Conservation (phyloP, 2,888 invertebrate species). For the Caenorhabditis becei region DNA sequence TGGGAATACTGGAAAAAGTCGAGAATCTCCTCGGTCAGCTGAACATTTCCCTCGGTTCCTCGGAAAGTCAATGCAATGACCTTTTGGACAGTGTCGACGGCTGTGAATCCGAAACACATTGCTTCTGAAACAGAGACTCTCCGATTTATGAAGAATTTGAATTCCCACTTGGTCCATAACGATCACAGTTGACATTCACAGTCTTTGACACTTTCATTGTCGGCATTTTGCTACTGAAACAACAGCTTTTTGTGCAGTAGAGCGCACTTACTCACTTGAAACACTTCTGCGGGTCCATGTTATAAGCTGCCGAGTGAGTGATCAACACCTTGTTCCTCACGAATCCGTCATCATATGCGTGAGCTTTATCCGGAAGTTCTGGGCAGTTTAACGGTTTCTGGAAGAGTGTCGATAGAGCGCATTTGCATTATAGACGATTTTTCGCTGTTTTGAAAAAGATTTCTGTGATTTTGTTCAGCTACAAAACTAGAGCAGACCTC, state of each 20-base stretch:
- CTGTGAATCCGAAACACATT: conserved; percentile 59
- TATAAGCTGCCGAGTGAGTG: conserved; percentile 65
- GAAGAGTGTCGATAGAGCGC: too few species aligned
- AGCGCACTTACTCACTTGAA: conserved; percentile 40
- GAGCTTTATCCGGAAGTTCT: conserved; percentile 48
- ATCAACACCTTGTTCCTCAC: conserved; percentile 64
- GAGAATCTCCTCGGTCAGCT: conserved; percentile 60
- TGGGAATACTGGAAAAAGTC: conserved; percentile 49
- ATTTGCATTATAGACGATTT: too few species aligned
- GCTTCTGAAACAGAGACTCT: conserved; percentile 38
- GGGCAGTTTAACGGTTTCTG: conserved; percentile 64
- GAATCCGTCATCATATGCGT: conserved; percentile 64
- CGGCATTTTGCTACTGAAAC: conserved; percentile 56
- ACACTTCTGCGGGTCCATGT: conserved; percentile 67
- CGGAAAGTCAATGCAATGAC: conserved; percentile 65
- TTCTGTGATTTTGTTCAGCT: too few species aligned
- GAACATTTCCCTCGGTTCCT: conserved; percentile 60
- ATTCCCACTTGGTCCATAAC: conserved; percentile 38
- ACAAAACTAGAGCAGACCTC: too few species aligned
- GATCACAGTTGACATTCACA: conserved; percentile 41
- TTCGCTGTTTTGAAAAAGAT: too few species aligned
- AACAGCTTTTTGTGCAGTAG: neutral
- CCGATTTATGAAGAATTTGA: neutral
- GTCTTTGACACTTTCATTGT: conserved; percentile 48
- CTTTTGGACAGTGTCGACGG: conserved; percentile 44